Conservation (phyloP, 2,113 vertebrate species). For the Upupa epops region DNA sequence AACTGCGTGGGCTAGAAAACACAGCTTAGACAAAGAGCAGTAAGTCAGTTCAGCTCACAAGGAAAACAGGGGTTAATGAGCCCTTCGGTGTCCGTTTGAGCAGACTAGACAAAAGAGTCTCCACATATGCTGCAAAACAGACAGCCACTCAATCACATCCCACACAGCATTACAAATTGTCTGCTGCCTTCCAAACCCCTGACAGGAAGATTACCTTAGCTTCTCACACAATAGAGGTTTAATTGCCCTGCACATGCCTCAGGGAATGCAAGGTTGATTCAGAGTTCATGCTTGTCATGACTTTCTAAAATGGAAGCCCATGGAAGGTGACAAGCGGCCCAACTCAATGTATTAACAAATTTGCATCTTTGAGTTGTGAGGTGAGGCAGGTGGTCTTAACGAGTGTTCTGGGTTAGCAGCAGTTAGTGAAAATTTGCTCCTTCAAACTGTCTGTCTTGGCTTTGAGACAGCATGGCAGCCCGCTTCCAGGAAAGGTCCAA, state of each 20-base stretch:
- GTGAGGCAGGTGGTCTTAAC: background rate
- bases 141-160: conserved; percentile 2
- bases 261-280: background rate
- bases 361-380: background rate
- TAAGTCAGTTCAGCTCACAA: background rate
- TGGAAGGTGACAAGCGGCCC: background rate
- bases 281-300: background rate
- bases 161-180: conserved; percentile 1
- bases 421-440: background rate
- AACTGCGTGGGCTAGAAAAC: background rate
- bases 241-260: background rate
- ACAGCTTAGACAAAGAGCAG: background rate
- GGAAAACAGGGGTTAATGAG: background rate
- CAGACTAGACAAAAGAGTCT: conserved; percentile 40
- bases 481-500: background rate
- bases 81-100: conserved; percentile 2
- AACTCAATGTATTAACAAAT: background rate
- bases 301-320: background rate
- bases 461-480: background rate
- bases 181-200: conserved; percentile 17
- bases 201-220: conserved; percentile 9
- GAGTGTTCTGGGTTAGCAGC: background rate
- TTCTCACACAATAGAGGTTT: background rate
- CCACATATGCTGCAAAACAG: conserved; percentile 34
- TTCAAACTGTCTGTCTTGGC: background rate